Conservation (phyloP, 2,797 vertebrate species). For the Rhinophrynus dorsalis region DNA sequence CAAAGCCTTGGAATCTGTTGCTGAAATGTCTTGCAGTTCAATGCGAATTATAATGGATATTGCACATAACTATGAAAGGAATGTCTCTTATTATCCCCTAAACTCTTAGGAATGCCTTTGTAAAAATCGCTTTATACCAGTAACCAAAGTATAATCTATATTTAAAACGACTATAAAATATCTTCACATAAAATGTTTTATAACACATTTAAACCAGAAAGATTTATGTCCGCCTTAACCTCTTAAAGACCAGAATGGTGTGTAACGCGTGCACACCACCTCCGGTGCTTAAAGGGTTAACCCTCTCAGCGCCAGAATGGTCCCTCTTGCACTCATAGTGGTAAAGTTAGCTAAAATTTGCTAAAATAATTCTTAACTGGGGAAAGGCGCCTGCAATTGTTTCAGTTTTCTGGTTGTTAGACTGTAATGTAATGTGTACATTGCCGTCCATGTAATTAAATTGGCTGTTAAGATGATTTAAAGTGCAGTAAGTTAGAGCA, state of each 20-base stretch:
- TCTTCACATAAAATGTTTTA: background rate
- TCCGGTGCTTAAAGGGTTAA: too few relatives aligned
- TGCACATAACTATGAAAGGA: conserved; percentile 45
- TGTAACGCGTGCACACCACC: too few relatives aligned
- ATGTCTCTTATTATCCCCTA: conserved; percentile 31
- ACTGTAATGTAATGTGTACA: background rate
- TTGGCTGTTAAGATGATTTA: background rate
- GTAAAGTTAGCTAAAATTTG: too few relatives aligned
- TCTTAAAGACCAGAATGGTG: too few relatives aligned
- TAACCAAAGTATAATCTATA: too few relatives aligned
- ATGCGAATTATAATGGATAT: conserved; percentile 40
- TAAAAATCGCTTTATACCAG: background rate
- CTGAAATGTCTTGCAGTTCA: conserved; percentile 27
- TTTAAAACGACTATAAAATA: too few relatives aligned
- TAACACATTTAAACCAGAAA: background rate
- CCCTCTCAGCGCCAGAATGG: too few relatives aligned
- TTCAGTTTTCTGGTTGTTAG: background rate
- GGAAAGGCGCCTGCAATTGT: background rate
- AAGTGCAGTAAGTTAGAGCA: background rate
- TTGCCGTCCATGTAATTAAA: background rate
- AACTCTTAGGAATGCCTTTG: conserved; percentile 39
- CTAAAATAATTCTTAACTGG: too few relatives aligned
- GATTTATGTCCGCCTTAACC: too few relatives aligned
- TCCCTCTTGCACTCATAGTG: too few relatives aligned
- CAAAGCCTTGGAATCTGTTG: conserved; percentile 43